Percentiles rank a stretch among this genome's conserved stretches.
Conservation (phyloP, 2,888 invertebrate genomes). For the Thumatha senex region DNA sequence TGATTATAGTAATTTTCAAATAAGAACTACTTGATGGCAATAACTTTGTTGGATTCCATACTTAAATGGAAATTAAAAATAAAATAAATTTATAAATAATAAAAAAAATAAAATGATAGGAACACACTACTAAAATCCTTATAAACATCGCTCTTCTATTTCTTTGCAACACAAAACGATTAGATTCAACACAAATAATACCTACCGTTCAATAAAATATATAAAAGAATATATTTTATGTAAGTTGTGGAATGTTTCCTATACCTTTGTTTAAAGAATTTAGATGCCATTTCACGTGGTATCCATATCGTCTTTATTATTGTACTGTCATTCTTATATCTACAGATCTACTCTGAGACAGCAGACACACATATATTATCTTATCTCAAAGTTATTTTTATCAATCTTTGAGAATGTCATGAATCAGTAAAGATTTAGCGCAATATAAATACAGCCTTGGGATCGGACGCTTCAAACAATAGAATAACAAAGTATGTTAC, state of each 20-base stretch:
- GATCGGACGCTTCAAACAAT: too few relatives aligned
- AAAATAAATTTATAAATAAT: too few relatives aligned
- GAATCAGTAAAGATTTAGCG: neutral
- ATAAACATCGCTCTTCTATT: too few relatives aligned
- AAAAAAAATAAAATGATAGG: too few relatives aligned
- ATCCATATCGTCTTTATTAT: slow-evolving; percentile 3
- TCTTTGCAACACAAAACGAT: too few relatives aligned
- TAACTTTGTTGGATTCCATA: too few relatives aligned
- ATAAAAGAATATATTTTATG: neutral
- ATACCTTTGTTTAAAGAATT: slow-evolving; percentile 2
- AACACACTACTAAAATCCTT: too few relatives aligned
- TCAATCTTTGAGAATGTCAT: slow-evolving; percentile 2
- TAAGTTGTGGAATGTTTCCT: neutral
- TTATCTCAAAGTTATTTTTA: slow-evolving; percentile 4
- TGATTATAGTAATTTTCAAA: too few relatives aligned
- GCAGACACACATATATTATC: slow-evolving; percentile 1
- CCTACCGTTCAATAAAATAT: neutral
- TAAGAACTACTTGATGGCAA: too few relatives aligned
- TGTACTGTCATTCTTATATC: slow-evolving; percentile 2
- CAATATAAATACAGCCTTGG: neutral
- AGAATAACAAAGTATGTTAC: too few relatives aligned
- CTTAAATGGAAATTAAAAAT: too few relatives aligned
- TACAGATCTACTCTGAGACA: neutral
- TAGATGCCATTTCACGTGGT: slow-evolving; percentile 4
- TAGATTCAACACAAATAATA: neutral